Evolutionary conservation across 1,140 invertebrate species (phyloP).

Genomic region (Adelges cooleyi): DNA sequence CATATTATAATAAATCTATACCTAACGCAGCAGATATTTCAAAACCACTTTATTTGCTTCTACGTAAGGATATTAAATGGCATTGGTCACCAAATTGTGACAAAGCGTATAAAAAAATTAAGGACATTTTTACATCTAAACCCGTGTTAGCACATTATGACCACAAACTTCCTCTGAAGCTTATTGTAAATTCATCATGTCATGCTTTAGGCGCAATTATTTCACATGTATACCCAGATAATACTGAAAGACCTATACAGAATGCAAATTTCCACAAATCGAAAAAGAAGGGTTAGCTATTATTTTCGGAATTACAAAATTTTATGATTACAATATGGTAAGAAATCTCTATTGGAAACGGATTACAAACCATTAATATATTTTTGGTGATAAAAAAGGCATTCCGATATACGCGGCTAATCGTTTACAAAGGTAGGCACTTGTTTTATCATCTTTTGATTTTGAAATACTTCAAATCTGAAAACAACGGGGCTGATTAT

Average conservation of each 20-base stretch:
- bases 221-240: not conserved
- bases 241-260: conserved; percentile 28
- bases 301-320: conserved; percentile 40
- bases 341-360: conserved; percentile 41
- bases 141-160: conserved; percentile 31
- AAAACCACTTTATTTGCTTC: conserved; percentile 33
- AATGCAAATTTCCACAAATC: conserved; percentile 35
- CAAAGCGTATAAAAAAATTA: conserved; percentile 23
- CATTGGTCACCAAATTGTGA: conserved; percentile 29
- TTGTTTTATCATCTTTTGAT: no score
- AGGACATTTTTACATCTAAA: conserved; percentile 10
- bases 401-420: not conserved
- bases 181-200: conserved; percentile 30
- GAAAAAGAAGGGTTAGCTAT: conserved; percentile 44
- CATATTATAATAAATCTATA: conserved; percentile 37
- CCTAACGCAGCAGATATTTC: conserved; percentile 32
- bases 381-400: not conserved
- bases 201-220: conserved; percentile 31
- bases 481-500: conserved; percentile 24
- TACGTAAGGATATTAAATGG: conserved; percentile 31
- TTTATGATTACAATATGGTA: conserved; percentile 40
- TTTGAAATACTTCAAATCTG: no score
- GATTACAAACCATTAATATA: conserved; percentile 41
- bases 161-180: conserved; percentile 27
- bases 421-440: conserved; percentile 7